These are phyloP conservation scores for Neogobius melanostomus DNA, from an alignment of 2,113 vertebrate species.

Conservation along the genomic window DNA sequence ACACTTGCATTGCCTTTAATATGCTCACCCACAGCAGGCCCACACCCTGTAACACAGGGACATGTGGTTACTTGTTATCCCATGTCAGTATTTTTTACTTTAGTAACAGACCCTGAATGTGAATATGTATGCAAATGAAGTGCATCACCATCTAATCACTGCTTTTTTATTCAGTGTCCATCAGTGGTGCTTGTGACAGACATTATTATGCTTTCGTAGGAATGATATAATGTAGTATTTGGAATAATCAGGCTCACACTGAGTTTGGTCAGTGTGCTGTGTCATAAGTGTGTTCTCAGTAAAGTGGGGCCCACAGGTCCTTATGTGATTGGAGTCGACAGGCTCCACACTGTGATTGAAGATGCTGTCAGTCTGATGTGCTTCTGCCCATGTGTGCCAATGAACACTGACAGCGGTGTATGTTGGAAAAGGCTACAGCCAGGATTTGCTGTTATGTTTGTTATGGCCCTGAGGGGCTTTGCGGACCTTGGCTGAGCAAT, in stretches of 20 bases:
- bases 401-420: constrained; percentile 67
- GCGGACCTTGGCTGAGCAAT: constrained; percentile 43
- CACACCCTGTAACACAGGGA: constrained; percentile 22
- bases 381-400: constrained; percentile 66
- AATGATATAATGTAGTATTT: background rate
- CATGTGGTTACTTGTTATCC: background rate
- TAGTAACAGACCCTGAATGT: too few relatives aligned
- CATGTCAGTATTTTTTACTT: too few relatives aligned
- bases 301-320: constrained; percentile 32
- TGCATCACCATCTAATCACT: background rate
- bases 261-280: constrained; percentile 4
- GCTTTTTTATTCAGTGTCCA: too few relatives aligned
- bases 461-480: constrained; percentile 36
- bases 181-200: background rate
- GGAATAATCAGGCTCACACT: background rate
- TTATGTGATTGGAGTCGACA: constrained; percentile 75
- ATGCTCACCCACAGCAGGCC: constrained; percentile 40
- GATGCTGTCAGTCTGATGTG: constrained; percentile 79
- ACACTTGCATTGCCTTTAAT: background rate
- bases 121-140: background rate
- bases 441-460: constrained; percentile 47
- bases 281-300: constrained; percentile 37
- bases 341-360: constrained; percentile 49
- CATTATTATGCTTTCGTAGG: background rate
- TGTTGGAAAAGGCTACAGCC: constrained; percentile 47